These are phyloP conservation scores for Phyllotis vaccarum DNA, from an alignment of 2,797 vertebrate genomes.

Conservation along the genomic window DNA sequence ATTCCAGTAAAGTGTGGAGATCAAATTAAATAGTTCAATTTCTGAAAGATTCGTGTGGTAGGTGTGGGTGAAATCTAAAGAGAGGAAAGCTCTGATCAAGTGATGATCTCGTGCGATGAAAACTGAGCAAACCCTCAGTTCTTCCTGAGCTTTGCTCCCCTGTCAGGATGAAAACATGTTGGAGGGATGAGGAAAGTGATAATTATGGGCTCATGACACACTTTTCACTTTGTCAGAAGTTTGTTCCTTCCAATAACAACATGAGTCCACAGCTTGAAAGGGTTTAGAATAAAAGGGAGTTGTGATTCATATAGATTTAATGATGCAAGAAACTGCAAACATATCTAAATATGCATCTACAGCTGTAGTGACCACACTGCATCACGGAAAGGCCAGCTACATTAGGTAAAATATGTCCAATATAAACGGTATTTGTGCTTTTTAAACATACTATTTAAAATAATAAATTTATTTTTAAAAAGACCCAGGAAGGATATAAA, in stretches of 20 bases:
- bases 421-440: not conserved
- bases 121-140: not conserved
- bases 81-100: not conserved
- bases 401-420: not conserved
- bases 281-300: not conserved
- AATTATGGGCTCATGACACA: not conserved
- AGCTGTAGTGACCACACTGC: not conserved
- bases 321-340: not conserved
- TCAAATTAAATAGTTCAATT: not conserved
- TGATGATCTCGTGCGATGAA: not conserved
- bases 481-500: not conserved
- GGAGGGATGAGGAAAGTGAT: not conserved
- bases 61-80: not conserved
- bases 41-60: not conserved
- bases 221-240: not conserved
- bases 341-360: not conserved
- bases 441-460: not conserved
- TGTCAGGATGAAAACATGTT: not conserved
- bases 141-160: not conserved
- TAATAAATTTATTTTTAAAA: not conserved
- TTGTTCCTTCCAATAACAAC: not conserved
- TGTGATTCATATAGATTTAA: not conserved
- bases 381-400: not conserved
- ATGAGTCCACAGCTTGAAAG: not conserved
- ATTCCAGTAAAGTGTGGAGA: not conserved